Base-by-base conservation (phyloP, 2,797 vertebrate species). In the Phrynocephalus vlangalii region DNA sequence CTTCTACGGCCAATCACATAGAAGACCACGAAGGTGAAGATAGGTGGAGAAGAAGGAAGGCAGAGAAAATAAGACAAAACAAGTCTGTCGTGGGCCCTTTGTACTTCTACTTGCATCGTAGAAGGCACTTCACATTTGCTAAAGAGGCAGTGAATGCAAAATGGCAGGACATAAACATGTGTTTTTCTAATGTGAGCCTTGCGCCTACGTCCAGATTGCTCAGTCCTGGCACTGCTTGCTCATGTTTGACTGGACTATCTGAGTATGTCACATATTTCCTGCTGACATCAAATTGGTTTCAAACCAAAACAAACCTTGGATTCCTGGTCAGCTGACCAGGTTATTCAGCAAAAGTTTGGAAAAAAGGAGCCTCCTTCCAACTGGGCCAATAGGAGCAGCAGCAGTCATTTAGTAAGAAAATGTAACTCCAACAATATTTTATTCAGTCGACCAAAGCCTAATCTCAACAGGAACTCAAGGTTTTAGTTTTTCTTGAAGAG, bases 341-440 rank as follows among this genome's bases (percentile, higher is more conserved):
- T 81, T 44, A 87, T 68, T 87, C 33, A 67, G 20, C 28, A 56
- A 44, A 83, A 83, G 44, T 13, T 63, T 66, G 33, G 48, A 67
- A 70, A 87, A 88, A 77, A 26, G 9, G 73, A 93, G 3, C 68
- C 73, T 83, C 85, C 91, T 85, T 87, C 85, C 68, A 67, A 9
- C 16, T 52, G 44, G 88, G 48, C 30, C 5, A 68, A 90, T 81
- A 8, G 5, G 22, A 93, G 11, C 44, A 6, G 3, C 63, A 5
- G 0, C 18, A 11, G 18, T 22, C 48, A 72, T 70, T 44, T 79
- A n/a, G 73, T 72, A 82, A 68, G 20, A 38, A 85, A 68, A 78
- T 22, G 7, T 16, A 48, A 20, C 63, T 66, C 72, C 26, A 50
- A 82, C 13, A 3, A 6, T 13, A 66, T 86, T 84, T 87, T 73